A percentile compares a stretch with the other conserved stretches of the same genome.
Evolutionary conservation across 2,888 invertebrate species (phyloP).

Genomic region (Lutraria lutraria): DNA sequence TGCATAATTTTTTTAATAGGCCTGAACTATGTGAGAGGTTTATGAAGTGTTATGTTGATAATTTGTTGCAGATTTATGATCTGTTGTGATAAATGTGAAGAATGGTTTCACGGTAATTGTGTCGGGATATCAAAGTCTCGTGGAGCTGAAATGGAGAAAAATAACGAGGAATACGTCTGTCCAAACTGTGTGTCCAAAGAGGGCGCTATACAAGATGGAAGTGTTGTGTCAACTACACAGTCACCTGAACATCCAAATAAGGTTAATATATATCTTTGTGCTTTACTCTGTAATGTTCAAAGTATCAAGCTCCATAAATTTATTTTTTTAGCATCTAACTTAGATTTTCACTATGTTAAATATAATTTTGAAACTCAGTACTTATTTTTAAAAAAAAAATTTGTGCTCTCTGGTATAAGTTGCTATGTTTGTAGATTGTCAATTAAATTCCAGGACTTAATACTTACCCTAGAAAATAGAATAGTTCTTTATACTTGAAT

Average conservation of each 20-base stretch:
- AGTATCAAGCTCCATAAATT: too few species aligned
- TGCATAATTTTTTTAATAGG: too few species aligned
- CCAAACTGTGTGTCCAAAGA: slow-evolving; percentile 76
- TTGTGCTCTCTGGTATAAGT: neutral
- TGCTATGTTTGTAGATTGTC: neutral
- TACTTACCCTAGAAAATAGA: too few species aligned
- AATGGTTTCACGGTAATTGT: slow-evolving; percentile 99
- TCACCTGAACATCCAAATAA: slow-evolving; percentile 48
- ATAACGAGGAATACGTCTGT: slow-evolving; percentile 83
- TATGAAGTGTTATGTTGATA: too few species aligned
- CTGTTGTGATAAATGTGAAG: slow-evolving; percentile 97
- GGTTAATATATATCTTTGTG: neutral
- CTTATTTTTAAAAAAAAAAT: neutral
- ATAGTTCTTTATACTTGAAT: too few species aligned
- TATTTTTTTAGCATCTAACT: too few species aligned
- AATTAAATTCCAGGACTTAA: neutral
- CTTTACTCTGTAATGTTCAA: too few species aligned
- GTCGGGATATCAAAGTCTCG: slow-evolving; percentile 95
- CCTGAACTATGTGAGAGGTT: too few species aligned
- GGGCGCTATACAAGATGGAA: slow-evolving; percentile 26
- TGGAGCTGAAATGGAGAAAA: slow-evolving; percentile 93
- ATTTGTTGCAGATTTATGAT: slow-evolving; percentile 96
- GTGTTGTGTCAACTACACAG: slow-evolving; percentile 50
- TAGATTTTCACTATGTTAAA: too few species aligned
- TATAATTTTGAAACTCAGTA: neutral